These are phyloP conservation scores for Mus spretus DNA, from an alignment of 2,797 vertebrate species.

Conservation along the genomic window DNA sequence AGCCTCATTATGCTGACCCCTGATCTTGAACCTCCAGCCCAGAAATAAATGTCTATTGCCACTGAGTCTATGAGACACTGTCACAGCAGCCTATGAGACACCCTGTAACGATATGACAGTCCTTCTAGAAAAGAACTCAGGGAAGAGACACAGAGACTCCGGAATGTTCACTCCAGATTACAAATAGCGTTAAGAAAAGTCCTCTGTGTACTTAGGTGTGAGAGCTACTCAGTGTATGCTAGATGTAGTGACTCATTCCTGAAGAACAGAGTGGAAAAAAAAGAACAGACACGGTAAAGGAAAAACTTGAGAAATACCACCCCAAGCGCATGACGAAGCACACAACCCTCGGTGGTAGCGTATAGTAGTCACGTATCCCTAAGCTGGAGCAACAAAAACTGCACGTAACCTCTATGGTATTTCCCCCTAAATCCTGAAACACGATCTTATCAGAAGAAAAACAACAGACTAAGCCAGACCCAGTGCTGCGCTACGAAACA, in stretches of 20 bases:
- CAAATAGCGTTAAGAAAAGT: background rate
- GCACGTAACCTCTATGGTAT: background rate
- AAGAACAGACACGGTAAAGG: background rate
- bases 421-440: conserved; percentile 14
- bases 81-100: background rate
- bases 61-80: background rate
- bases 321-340: background rate
- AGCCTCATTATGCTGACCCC: background rate
- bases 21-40: background rate
- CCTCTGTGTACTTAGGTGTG: background rate
- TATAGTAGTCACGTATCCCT: background rate
- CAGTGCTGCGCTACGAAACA: background rate
- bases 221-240: background rate
- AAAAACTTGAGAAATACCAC: background rate
- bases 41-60: background rate
- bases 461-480: background rate
- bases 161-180: background rate
- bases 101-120: background rate
- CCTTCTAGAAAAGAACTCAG: background rate
- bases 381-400: background rate
- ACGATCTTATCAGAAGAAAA: conserved; percentile 29
- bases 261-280: conserved; percentile 15
- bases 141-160: background rate
- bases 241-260: background rate
- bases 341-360: background rate